Conservation (phyloP, 1,140 invertebrate species). For the Conopomorpha cramerella region DNA sequence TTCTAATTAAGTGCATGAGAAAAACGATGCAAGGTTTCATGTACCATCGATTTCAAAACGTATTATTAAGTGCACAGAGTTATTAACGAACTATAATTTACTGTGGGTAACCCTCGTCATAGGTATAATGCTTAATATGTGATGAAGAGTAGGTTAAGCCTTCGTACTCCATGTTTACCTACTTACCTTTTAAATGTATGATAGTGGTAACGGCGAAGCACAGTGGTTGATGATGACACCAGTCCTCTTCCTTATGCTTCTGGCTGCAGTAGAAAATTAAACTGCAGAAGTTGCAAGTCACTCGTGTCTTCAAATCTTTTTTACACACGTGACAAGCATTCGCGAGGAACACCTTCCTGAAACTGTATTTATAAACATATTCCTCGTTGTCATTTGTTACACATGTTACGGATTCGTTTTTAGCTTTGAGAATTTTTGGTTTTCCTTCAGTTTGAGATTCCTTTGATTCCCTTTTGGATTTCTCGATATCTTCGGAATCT, state of each 20-base stretch:
- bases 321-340: constrained; percentile 50
- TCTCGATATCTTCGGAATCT: constrained; percentile 24
- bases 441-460: constrained; percentile 27
- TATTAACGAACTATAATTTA: too few relatives aligned
- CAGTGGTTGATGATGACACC: constrained; percentile 40
- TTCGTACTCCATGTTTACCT: too few relatives aligned
- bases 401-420: constrained; percentile 18
- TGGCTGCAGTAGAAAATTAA: constrained; percentile 46
- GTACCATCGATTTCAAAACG: too few relatives aligned
- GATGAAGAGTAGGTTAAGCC: too few relatives aligned
- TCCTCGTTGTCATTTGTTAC: constrained; percentile 34
- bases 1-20: too few relatives aligned
- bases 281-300: constrained; percentile 47
- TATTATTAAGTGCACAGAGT: too few relatives aligned
- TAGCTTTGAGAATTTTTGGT: constrained; percentile 17
- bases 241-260: constrained; percentile 53
- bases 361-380: constrained; percentile 56
- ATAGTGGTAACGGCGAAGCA: constrained; percentile 54
- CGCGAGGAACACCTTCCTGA: constrained; percentile 50
- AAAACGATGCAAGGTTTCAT: too few relatives aligned
- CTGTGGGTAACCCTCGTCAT: too few relatives aligned
- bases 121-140: too few relatives aligned
- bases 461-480: constrained; percentile 26
- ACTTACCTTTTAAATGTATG: constrained; percentile 49
- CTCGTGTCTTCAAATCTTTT: constrained; percentile 28